Evolutionary conservation across 2,113 vertebrate species (phyloP).

Genomic region (Saimiri boliviensis): DNA sequence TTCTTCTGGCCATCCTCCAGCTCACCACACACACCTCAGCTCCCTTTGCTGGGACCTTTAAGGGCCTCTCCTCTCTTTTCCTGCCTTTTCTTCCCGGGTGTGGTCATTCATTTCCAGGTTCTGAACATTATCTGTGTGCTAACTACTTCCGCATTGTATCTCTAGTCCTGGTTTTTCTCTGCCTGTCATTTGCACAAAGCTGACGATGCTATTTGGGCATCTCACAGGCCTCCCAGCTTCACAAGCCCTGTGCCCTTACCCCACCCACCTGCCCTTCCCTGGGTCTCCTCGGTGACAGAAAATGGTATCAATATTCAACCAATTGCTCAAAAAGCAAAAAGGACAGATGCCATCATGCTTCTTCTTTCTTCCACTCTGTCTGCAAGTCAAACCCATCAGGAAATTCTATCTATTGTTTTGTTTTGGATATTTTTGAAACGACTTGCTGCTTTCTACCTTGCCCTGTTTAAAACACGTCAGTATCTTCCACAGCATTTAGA

Average conservation of each 20-base stretch:
- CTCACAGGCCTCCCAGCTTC: neutral
- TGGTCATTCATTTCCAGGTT: neutral
- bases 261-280: no score
- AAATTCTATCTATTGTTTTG: neutral
- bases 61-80: neutral
- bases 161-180: neutral
- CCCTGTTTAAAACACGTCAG: fast-evolving
- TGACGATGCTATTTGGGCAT: fast-evolving
- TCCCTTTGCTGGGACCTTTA: no score
- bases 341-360: no score
- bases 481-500: fast-evolving
- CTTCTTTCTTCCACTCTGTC: neutral
- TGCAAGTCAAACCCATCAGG: neutral
- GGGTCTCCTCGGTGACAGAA: neutral
- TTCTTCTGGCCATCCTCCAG: neutral
- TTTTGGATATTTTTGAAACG: neutral
- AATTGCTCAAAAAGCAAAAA: neutral
- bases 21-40: neutral
- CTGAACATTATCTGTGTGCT: fast-evolving
- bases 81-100: neutral
- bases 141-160: fast-evolving
- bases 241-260: fast-evolving
- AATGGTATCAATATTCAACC: neutral
- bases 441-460: neutral
- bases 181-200: fast-evolving